Percentiles rank a stretch among this genome's conserved stretches.
Conservation (phyloP, 2,113 vertebrate species). For the Noturus placidus region DNA sequence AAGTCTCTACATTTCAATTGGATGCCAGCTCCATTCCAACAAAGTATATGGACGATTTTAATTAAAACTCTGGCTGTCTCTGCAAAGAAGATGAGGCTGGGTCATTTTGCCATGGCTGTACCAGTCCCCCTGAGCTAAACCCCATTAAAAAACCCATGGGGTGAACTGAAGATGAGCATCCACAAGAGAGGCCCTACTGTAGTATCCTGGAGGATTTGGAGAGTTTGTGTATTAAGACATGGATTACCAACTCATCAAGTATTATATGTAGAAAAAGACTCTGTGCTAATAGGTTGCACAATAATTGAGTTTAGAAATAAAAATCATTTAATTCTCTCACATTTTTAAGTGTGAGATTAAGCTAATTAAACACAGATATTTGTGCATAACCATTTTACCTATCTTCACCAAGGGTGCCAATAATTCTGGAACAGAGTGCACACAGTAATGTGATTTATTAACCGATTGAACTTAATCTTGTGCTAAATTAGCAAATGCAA, state of each 20-base stretch:
- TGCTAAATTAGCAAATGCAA: conserved; percentile 17
- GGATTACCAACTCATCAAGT: background rate
- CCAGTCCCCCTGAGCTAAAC: background rate
- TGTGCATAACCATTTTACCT: background rate
- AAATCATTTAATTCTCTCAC: no score
- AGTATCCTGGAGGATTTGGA: background rate
- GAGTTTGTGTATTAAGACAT: background rate
- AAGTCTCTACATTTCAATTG: background rate
- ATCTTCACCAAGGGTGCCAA: background rate
- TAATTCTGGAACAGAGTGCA: background rate
- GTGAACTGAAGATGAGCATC: background rate
- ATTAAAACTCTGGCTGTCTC: background rate
- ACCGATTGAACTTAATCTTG: background rate
- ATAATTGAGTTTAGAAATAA: background rate
- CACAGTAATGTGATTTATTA: background rate
- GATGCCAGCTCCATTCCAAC: background rate
- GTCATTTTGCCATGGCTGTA: background rate
- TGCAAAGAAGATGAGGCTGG: background rate
- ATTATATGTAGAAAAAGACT: no score
- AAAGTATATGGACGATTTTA: background rate
- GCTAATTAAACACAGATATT: background rate
- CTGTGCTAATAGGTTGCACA: background rate
- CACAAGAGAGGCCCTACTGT: background rate
- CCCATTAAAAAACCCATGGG: background rate
- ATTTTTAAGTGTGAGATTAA: background rate